phyloP scores from a whole-genome alignment of 2,888 invertebrate genomes.

The Scaptodrosophila latifasciaeformis region DNA sequence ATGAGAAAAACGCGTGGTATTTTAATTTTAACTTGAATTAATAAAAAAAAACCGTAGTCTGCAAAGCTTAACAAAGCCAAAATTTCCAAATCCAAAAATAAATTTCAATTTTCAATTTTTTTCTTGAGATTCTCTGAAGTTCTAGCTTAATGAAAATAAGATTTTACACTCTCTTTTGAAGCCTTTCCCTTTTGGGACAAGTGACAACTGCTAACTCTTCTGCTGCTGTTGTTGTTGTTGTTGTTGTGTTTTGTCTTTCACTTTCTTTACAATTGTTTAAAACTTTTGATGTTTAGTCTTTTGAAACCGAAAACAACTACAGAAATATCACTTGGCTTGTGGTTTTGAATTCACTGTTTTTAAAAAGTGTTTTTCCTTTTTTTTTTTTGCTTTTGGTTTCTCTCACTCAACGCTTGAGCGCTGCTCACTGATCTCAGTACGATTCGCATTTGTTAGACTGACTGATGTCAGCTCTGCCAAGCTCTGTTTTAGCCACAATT shows the following conservation, averaged over 20 bases:
- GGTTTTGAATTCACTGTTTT: conserved; percentile 42
- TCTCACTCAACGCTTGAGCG: conserved; percentile 61
- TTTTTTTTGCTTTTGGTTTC: conserved; percentile 27
- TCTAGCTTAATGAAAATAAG: conserved; percentile 5
- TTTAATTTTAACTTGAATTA: no score
- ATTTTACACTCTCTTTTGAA: conserved; percentile 30
- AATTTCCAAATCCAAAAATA: not conserved
- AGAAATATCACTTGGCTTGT: conserved; percentile 26
- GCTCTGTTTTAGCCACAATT: conserved; percentile 31
- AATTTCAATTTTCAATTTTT: conserved; percentile 1
- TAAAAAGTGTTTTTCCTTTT: conserved; percentile 1
- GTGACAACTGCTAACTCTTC: conserved; percentile 17
- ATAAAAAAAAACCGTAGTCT: not conserved
- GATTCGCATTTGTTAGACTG: conserved; percentile 39
- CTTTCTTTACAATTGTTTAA: conserved; percentile 58
- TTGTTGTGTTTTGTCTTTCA: conserved; percentile 62
- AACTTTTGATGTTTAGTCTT: conserved; percentile 49
- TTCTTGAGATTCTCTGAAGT: no score
- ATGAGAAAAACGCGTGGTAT: conserved; percentile 51
- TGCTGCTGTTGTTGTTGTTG: conserved; percentile 13
- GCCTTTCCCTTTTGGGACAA: conserved; percentile 50
- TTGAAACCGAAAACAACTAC: conserved; percentile 33
- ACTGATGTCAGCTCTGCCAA: conserved; percentile 54
- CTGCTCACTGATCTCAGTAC: conserved; percentile 47
- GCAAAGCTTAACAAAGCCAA: not conserved